Conservation (phyloP, 1,140 invertebrate species). For the Drosophila bocqueti region DNA sequence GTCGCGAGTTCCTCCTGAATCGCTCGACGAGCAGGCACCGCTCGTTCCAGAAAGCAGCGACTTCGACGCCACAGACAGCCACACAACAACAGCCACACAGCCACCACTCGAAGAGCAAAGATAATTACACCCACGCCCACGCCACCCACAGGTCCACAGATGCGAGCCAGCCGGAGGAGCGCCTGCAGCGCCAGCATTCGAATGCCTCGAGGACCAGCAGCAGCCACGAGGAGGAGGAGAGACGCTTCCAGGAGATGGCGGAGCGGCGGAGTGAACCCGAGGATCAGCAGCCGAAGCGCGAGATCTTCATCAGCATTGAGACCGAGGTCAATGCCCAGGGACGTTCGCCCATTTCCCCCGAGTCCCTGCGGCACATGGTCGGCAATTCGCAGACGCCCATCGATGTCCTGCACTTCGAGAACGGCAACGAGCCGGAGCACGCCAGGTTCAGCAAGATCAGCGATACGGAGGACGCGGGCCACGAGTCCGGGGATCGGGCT, state of each 20-base stretch:
- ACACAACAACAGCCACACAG: constrained; percentile 32
- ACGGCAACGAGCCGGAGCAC: constrained; percentile 73
- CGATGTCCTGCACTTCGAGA: constrained; percentile 75
- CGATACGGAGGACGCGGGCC: constrained; percentile 67
- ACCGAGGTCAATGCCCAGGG: constrained; percentile 80
- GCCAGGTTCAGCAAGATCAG: constrained; percentile 79
- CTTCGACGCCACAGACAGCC: constrained; percentile 54
- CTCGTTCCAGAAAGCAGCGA: constrained; percentile 71
- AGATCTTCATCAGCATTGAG: constrained; percentile 84
- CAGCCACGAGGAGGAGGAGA: constrained; percentile 22
- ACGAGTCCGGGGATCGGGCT: constrained; percentile 45
- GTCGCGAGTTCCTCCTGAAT: constrained; percentile 82
- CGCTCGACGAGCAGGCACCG: constrained; percentile 76
- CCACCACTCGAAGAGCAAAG: constrained; percentile 46
- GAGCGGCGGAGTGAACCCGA: not conserved
- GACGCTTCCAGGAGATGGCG: constrained; percentile 5
- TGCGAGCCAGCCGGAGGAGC: constrained; percentile 49
- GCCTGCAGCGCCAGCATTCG: constrained; percentile 21
- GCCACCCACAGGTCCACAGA: constrained; percentile 68
- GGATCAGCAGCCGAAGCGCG: constrained; percentile 67
- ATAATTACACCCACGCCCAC: constrained; percentile 53
- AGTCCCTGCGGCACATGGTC: constrained; percentile 76
- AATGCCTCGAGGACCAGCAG: constrained; percentile 6
- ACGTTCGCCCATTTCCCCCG: constrained; percentile 70
- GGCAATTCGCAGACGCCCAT: constrained; percentile 73